These are phyloP conservation scores for Acanthurus tractus DNA, from an alignment of 2,797 vertebrate species.

Conservation along the genomic window DNA sequence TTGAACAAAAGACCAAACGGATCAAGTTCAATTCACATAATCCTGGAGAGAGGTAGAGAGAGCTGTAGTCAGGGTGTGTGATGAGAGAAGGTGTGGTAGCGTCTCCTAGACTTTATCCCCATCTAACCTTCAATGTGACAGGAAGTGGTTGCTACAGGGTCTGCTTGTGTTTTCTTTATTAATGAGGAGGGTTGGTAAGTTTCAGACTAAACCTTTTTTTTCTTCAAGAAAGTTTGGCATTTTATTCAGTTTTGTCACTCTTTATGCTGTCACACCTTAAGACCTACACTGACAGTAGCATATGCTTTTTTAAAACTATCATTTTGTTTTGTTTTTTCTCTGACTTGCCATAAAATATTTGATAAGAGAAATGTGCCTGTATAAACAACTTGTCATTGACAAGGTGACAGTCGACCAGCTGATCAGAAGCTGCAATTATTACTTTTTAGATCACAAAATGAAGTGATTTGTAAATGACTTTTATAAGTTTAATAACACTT, in stretches of 20 bases:
- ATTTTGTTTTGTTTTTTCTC: not conserved
- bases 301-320: not conserved
- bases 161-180: not conserved
- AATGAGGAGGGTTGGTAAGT: conserved; percentile 34
- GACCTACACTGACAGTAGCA: not conserved
- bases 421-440: conserved; percentile 1
- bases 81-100: conserved; percentile 64
- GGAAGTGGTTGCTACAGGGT: conserved; percentile 42
- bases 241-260: not conserved
- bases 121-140: conserved; percentile 65
- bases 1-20: conserved; percentile 77
- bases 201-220: not conserved
- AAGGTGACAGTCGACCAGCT: not conserved
- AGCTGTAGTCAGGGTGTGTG: conserved; percentile 62
- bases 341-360: not conserved
- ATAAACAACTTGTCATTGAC: not conserved
- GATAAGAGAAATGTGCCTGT: not conserved
- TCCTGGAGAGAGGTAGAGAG: conserved; percentile 71
- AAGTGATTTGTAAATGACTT: conserved; percentile 16
- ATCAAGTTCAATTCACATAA: conserved; percentile 83
- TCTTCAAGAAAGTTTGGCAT: no score
- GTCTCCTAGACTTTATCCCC: conserved; percentile 71
- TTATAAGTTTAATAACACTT: not conserved
- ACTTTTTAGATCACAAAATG: conserved; percentile 14
- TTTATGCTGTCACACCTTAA: not conserved